Conservation (phyloP, 1,140 invertebrate genomes). For the Drosophila sp. region DNA sequence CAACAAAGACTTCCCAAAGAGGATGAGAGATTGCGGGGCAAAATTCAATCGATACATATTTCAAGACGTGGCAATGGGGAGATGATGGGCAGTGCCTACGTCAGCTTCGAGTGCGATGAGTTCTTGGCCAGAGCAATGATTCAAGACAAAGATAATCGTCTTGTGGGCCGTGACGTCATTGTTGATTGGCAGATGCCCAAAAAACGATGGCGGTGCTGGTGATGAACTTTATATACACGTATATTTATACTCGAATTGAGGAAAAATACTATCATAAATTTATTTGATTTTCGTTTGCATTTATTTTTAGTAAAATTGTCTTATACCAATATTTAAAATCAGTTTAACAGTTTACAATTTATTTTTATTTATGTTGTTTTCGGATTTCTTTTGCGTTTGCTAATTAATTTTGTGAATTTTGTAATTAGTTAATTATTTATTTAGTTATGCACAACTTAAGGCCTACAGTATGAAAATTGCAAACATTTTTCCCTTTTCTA, state of each 20-base stretch:
- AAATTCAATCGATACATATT: constrained; percentile 47
- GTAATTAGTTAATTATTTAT: constrained; percentile 36
- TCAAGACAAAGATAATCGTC: constrained; percentile 6
- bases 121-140: constrained; percentile 34
- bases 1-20: neutral
- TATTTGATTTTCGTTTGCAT: constrained; percentile 61
- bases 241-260: no score
- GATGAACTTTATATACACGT: neutral
- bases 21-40: constrained; percentile 36
- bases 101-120: constrained; percentile 47
- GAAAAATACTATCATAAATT: neutral
- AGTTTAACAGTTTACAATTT: constrained; percentile 81
- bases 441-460: constrained; percentile 75
- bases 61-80: constrained; percentile 44
- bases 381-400: constrained; percentile 23
- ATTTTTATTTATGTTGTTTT: constrained; percentile 26
- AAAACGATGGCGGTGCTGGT: constrained; percentile 56
- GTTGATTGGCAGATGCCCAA: constrained; percentile 49
- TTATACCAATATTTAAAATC: constrained; percentile 78
- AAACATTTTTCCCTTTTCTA: constrained; percentile 50
- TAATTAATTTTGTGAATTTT: constrained; percentile 45
- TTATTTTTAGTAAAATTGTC: constrained; percentile 80
- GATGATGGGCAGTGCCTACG: constrained; percentile 48
- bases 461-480: constrained; percentile 77
- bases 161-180: constrained; percentile 38